Base-by-base conservation (phyloP, 2,113 vertebrate species). In the Larimichthys polyactis region DNA sequence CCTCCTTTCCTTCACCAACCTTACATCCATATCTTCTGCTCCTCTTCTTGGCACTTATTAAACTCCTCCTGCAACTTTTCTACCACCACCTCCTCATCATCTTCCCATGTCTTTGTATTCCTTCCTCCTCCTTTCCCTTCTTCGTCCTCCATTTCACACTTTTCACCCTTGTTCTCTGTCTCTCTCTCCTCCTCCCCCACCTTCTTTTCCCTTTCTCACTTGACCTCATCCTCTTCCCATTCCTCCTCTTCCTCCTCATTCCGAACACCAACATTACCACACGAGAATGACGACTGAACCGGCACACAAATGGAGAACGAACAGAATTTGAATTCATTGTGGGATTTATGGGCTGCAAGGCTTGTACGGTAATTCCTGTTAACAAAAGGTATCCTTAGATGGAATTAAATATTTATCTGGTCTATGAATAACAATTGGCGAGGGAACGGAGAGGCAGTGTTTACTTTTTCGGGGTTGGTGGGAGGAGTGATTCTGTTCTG, bases 341-440 rank as follows among this genome's bases (percentile, higher is more conserved):
- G 93, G 93, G 90, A 91, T 85, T 93, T 84, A 84, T 81, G 44
- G 84, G 92, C 87, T 86, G 89, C 85, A 54, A 88, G 86, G 91
- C 92, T 92, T 95, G 94, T 94, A 88, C 92, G 87, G 90, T 95
- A 95, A 95, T 95, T 96, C n/a, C 94, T 95, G 94, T 96, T 95
- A 95, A 95, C 95, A 96, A 94, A 93, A 93, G 90, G 92, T 93
- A 93, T 93, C 90, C 91, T 95, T 93, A 94, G 92, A 94, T 90
- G 76, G 90, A 89, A 94, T 95, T 89, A 94, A 94, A 93, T 93
- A 94, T 95, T 93, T 86, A 94, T 94, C 91, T 17, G 75, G 85
- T 93, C 94, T 92, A 94, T 94, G 95, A 95, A 95, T 95, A 95
- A 95, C 94, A 95, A 95, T 94, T 91, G 91, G 86, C 81, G 74